Percentiles rank a stretch among this genome's conserved stretches.
Conservation (phyloP, 2,797 vertebrate species). For the Pantherophis vulpinus region DNA sequence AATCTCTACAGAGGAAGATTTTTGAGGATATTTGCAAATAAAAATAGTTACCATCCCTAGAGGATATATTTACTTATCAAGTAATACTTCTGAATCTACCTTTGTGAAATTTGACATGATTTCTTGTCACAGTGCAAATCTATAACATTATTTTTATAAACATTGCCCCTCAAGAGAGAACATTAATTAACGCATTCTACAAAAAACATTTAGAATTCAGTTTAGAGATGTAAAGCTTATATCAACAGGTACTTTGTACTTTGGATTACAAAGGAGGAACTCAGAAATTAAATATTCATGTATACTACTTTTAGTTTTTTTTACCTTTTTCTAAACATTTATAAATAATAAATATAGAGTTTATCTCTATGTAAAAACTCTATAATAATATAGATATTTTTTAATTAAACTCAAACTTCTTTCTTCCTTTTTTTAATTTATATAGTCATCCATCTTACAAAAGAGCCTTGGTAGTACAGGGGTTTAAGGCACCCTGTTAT, state of each 20-base stretch:
- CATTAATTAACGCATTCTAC: neutral
- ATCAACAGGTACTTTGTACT: neutral
- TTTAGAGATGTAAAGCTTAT: neutral
- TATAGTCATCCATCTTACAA: neutral
- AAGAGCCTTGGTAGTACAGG: too few relatives aligned
- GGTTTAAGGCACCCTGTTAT: too few relatives aligned
- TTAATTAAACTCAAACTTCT: neutral
- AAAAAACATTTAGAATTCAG: neutral
- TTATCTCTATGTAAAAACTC: too few relatives aligned
- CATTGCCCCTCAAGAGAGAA: neutral
- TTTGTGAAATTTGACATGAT: neutral
- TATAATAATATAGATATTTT: neutral
- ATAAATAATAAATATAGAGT: neutral
- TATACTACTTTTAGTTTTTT: neutral
- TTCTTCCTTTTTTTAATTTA: neutral
- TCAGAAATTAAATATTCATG: neutral
- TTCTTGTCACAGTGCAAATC: neutral
- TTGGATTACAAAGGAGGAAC: neutral
- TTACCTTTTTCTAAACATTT: neutral
- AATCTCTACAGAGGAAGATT: neutral
- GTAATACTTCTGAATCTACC: neutral
- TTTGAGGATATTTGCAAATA: neutral
- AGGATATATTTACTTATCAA: neutral
- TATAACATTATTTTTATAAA: neutral
- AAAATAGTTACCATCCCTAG: neutral